A percentile compares a stretch with the other conserved stretches of the same genome.
These are phyloP conservation scores for Abscondita cerata DNA, from an alignment of 2,888 invertebrate genomes.

Conservation along the genomic window DNA sequence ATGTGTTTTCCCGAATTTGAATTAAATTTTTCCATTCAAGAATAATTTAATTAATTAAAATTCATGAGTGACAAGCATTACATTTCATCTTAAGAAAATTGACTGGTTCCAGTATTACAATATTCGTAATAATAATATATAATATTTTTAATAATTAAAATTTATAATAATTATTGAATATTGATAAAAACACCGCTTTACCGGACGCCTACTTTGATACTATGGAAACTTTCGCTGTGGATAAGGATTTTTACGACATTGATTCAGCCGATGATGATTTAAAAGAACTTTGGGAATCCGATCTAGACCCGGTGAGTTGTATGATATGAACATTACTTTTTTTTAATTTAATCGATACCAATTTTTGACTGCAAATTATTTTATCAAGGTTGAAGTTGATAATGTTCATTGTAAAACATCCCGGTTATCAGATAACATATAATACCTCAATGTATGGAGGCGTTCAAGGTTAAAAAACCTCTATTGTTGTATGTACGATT, in stretches of 20 bases:
- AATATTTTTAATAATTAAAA: not conserved
- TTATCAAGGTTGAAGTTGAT: not conserved
- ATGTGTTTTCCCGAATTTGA: conserved; percentile 14
- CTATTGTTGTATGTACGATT: not conserved
- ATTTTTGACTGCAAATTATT: too few relatives aligned
- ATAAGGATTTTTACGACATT: conserved; percentile 68
- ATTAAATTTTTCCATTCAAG: not conserved
- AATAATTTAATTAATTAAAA: too few relatives aligned
- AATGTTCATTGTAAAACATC: not conserved
- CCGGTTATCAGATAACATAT: not conserved
- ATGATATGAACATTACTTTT: too few relatives aligned
- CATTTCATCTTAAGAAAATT: too few relatives aligned
- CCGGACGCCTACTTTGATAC: conserved; percentile 35
- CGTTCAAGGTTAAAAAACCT: conserved; percentile 5
- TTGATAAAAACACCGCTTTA: conserved; percentile 14
- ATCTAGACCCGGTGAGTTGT: conserved; percentile 80
- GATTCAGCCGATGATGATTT: conserved; percentile 72
- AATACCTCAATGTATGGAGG: conserved; percentile 4
- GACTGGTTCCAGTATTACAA: too few relatives aligned
- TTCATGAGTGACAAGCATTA: too few relatives aligned
- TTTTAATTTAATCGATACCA: too few relatives aligned
- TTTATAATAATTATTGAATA: conserved; percentile 12
- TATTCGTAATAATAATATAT: too few relatives aligned
- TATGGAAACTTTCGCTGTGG: conserved; percentile 71
- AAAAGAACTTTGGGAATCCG: conserved; percentile 83